Conservation (phyloP, 2,888 invertebrate genomes). For the Chymomyza procnemis region DNA sequence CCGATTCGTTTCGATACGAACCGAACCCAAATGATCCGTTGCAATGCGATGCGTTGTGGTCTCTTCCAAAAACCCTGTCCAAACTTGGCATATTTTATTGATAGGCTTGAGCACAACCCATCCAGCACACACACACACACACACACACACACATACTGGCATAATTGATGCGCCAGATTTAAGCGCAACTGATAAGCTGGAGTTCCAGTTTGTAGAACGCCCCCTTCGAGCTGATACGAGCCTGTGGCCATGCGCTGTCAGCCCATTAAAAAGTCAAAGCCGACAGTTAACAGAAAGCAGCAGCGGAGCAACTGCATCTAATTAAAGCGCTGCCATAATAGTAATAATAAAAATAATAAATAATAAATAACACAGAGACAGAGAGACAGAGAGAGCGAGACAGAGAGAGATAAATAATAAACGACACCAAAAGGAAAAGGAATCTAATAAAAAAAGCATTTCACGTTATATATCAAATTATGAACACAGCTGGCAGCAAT, state of each 20-base stretch:
- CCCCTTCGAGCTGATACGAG: constrained; percentile 11
- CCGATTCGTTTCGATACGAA: background rate
- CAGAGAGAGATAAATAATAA: too few relatives aligned
- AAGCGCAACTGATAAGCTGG: constrained; percentile 62
- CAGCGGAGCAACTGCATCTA: constrained; percentile 61
- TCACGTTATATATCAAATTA: constrained; percentile 65
- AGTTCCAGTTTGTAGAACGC: constrained; percentile 12
- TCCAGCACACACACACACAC: background rate
- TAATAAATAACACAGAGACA: background rate
- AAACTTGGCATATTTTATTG: constrained; percentile 51
- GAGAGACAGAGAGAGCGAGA: constrained; percentile 25
- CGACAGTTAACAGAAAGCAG: background rate
- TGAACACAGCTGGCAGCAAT: constrained; percentile 70
- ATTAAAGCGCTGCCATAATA: constrained; percentile 39
- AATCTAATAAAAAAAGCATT: constrained; percentile 59
- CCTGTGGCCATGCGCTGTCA: constrained; percentile 1
- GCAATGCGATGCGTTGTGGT: background rate
- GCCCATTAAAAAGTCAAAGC: constrained; percentile 64
- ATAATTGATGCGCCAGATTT: constrained; percentile 68
- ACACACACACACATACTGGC: constrained; percentile 45
- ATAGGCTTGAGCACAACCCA: constrained; percentile 28
- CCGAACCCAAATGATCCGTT: background rate
- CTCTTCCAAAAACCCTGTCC: background rate
- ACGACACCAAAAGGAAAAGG: constrained; percentile 27
- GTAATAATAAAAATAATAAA: constrained; percentile 2